Conservation (phyloP, 2,113 vertebrate species). For the Coptodon bakossiorum region DNA sequence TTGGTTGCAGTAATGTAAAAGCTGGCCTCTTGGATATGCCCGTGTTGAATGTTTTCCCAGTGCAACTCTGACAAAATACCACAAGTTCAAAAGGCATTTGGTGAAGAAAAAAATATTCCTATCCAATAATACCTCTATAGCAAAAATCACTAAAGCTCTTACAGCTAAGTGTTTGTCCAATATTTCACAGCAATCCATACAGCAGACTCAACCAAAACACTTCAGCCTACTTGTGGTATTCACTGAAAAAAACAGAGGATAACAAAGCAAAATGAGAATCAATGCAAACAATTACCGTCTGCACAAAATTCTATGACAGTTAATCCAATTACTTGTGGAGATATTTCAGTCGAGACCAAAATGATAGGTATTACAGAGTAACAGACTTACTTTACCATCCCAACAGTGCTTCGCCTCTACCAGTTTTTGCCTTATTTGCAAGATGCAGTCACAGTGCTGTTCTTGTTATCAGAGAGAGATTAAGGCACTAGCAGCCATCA, state of each 20-base stretch:
- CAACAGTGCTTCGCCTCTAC: not conserved
- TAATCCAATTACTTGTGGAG: not conserved
- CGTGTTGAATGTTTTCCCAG: not conserved
- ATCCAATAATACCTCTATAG: not conserved
- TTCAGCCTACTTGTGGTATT: not conserved
- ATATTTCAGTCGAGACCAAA: not conserved
- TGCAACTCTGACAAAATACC: not conserved
- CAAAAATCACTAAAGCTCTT: not conserved
- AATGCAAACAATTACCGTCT: not conserved
- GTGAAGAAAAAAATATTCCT: not conserved
- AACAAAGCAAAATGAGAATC: not conserved
- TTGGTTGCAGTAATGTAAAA: not conserved
- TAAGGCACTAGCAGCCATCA: slow-evolving; percentile 20
- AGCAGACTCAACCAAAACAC: not conserved
- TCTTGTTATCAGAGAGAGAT: slow-evolving; percentile 19
- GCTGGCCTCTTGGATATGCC: too few relatives aligned
- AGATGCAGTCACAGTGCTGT: not conserved
- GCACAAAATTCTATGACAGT: not conserved
- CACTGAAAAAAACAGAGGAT: not conserved
- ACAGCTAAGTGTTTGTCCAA: not conserved
- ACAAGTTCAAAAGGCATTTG: not conserved
- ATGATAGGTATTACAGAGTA: not conserved
- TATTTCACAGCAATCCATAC: not conserved
- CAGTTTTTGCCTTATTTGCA: not conserved
- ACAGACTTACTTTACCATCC: not conserved